Base-by-base conservation (phyloP, 2,797 vertebrate genomes). In the Tachyglossus aculeatus region DNA sequence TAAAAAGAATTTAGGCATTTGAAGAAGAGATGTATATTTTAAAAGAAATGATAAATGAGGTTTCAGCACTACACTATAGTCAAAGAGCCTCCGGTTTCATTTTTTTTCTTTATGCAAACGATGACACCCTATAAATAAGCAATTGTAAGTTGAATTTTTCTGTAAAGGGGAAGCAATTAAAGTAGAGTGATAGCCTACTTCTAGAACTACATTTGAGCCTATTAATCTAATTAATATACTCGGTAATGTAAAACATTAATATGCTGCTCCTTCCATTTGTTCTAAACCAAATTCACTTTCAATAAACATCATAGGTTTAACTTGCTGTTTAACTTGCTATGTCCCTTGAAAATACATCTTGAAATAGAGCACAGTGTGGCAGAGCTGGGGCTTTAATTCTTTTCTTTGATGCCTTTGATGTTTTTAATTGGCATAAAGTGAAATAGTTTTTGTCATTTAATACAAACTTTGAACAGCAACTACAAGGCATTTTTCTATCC, bases 81-180 rank as follows among this genome's bases (percentile, higher is more conserved):
- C 36, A 55, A 61, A 82, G 34, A 80, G 44, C 48, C 54, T 64
- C 56, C 53, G n/a, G 53, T 72, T 86, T n/a, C 56, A 39, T 74
- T 81, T 67, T 77, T 54, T 82, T 74, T 82, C 59, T 25, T 63
- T 60, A 59, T 80, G 78, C 77, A 82, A 82, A 81, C 76, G 74
- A 43, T 59, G 74, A 48, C 59, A 69, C 71, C 59, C 45, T 79
- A 53, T 77, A 61, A 69, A 74, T 65, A 73, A 82, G 74, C 60
- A 54, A 18, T n/a, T 57, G 66, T 29, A 71, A 73, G 73, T 63
- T 62, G 10, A 6, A 57, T 10, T 61, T 54, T 56, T 65, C 81
- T 82, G 63, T 33, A 31, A 71, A 74, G 36, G 54, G 33, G 10
- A 45, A 61, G 78, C 67, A 45, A 67, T 53, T 72, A 82, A 70